Evolutionary conservation across 2,888 invertebrate species (phyloP).

Genomic region (Tanytarsus gracilentus): DNA sequence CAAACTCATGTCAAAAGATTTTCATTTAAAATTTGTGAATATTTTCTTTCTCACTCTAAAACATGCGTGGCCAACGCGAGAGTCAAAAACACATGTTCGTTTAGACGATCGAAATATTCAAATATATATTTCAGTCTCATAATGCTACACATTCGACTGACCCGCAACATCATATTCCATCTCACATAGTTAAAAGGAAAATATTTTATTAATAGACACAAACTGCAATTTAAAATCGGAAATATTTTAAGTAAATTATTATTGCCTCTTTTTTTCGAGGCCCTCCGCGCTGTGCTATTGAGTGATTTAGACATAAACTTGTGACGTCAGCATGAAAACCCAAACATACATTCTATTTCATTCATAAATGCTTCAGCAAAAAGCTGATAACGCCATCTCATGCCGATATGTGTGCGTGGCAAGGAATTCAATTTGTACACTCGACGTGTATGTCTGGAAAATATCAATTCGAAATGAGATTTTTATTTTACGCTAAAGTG

Average conservation of each 20-base stretch:
- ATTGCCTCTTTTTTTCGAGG: conserved; percentile 7
- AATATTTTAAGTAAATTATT: conserved; percentile 26
- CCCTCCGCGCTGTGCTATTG: neutral
- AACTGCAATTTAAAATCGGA: neutral
- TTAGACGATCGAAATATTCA: too few relatives aligned
- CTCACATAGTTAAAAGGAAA: too few relatives aligned
- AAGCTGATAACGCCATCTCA: too few relatives aligned
- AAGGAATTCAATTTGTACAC: neutral
- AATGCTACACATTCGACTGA: too few relatives aligned
- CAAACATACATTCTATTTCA: conserved; percentile 2
- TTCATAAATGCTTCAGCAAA: neutral
- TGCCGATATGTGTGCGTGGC: neutral
- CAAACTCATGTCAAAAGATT: neutral
- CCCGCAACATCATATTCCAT: too few relatives aligned
- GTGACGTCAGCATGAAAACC: too few relatives aligned
- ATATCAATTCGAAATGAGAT: neutral
- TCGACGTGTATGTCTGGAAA: conserved; percentile 10
- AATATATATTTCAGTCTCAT: neutral
- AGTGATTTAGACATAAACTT: too few relatives aligned
- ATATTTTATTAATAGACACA: neutral
- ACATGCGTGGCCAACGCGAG: conserved; percentile 4
- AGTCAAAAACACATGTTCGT: conserved; percentile 7
- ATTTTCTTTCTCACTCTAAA: neutral
- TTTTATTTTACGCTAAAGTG: conserved; percentile 4
- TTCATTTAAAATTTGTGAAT: neutral